Conservation (phyloP, 2,888 invertebrate species). For the Limnephilus lunatus region DNA sequence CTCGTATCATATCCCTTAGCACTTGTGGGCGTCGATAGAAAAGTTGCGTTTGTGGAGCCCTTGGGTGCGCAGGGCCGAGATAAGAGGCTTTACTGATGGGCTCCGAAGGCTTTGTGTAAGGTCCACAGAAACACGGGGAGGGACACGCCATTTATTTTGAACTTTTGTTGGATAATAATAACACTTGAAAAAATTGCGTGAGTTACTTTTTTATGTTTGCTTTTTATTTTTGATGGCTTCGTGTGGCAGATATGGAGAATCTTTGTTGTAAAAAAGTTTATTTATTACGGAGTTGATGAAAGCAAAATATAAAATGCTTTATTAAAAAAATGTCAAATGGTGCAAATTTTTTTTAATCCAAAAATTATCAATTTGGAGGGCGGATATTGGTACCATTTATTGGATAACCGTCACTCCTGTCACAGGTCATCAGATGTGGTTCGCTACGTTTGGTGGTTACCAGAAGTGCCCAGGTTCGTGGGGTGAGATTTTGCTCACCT, state of each 20-base stretch:
- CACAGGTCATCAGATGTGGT: too few species aligned
- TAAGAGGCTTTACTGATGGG: constrained; percentile 27
- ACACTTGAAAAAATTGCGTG: not conserved
- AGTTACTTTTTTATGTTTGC: not conserved
- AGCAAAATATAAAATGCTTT: not conserved
- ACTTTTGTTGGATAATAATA: not conserved
- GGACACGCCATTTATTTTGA: constrained; percentile 31
- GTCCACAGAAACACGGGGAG: constrained; percentile 16
- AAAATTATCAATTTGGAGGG: too few species aligned
- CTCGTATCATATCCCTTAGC: not conserved
- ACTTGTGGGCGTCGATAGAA: not conserved
- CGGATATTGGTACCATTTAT: too few species aligned
- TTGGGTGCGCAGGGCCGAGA: not conserved
- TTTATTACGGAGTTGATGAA: not conserved
- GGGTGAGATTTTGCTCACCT: too few species aligned
- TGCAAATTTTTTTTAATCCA: not conserved
- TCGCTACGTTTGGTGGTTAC: too few species aligned
- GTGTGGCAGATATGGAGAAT: not conserved
- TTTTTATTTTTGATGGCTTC: not conserved
- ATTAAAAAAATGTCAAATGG: not conserved
- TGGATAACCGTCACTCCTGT: too few species aligned
- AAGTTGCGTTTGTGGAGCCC: not conserved
- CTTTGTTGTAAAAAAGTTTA: not conserved
- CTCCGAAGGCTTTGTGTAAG: constrained; percentile 17
- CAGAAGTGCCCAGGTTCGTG: too few species aligned